A percentile compares a stretch with the other conserved stretches of the same genome.
phyloP scores from a whole-genome alignment of 2,797 vertebrate species.

The Catostomus latipinnis region DNA sequence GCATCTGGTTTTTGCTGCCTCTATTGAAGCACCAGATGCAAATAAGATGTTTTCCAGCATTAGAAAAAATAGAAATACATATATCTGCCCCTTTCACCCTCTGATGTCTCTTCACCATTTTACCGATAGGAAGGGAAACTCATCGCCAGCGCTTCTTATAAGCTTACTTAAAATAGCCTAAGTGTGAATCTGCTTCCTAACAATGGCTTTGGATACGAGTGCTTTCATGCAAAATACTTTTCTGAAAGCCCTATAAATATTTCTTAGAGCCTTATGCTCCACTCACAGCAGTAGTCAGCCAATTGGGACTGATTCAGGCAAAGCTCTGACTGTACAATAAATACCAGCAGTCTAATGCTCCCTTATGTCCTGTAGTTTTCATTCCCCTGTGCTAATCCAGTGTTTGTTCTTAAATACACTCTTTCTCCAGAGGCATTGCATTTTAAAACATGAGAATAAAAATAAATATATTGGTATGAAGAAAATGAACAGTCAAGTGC shows the following conservation, averaged over 20 bases:
- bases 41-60: conserved; percentile 62
- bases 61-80: conserved; percentile 59
- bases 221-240: conserved; percentile 36
- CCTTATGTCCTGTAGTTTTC: neutral
- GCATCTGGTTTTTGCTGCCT: conserved; percentile 44
- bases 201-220: conserved; percentile 42
- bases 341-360: conserved; percentile 46
- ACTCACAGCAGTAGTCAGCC: conserved; percentile 32
- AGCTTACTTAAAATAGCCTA: conserved; percentile 61
- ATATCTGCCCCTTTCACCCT: conserved; percentile 5
- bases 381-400: conserved; percentile 64
- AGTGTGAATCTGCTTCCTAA: conserved; percentile 68
- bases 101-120: conserved; percentile 40
- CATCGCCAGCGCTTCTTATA: conserved; percentile 58
- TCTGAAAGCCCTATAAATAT: conserved; percentile 40
- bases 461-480: neutral
- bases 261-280: conserved; percentile 22
- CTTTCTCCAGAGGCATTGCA: conserved; percentile 58
- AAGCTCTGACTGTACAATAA: conserved; percentile 39
- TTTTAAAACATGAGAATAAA: neutral
- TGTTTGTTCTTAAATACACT: conserved; percentile 76
- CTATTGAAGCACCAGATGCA: conserved; percentile 19
- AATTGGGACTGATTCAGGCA: conserved; percentile 29
- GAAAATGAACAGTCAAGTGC: neutral
- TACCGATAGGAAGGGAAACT: conserved; percentile 47